These are phyloP conservation scores for Picus viridis DNA, from an alignment of 2,797 vertebrate species.

Conservation along the genomic window DNA sequence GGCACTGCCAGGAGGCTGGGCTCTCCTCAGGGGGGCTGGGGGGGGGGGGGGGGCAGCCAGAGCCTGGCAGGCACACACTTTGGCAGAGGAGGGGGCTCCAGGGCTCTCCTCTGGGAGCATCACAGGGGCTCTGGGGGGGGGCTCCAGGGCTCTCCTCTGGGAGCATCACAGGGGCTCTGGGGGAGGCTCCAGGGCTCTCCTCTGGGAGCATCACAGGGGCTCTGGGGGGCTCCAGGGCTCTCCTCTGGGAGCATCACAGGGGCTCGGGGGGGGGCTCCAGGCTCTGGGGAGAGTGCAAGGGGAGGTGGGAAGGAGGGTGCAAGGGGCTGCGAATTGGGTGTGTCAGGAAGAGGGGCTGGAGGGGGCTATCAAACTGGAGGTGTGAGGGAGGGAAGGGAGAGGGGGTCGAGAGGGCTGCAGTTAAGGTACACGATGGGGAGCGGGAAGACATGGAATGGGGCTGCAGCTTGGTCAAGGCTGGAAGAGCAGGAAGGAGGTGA, in stretches of 20 bases:
- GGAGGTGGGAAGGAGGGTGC: no score
- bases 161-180: no score
- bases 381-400: not conserved
- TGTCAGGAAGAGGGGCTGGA: no score
- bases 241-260: not conserved
- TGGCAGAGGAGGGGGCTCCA: no score
- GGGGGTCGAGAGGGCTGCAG: not conserved
- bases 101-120: not conserved
- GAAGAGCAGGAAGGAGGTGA: not conserved
- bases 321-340: no score
- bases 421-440: not conserved
- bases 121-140: fast-evolving
- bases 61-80: no score
- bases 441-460: not conserved
- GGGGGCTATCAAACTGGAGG: not conserved
- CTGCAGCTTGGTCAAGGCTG: not conserved
- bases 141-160: no score
- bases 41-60: no score
- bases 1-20: not conserved
- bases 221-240: not conserved
- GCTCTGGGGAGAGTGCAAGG: not conserved
- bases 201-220: not conserved
- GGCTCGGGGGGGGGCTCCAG: fast-evolving
- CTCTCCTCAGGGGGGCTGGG: not conserved
- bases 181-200: not conserved